Evolutionary conservation across 2,113 vertebrate genomes (phyloP), one percentile per base, ranked within the genome.

Genomic region (Antechinus flavipes): DNA sequence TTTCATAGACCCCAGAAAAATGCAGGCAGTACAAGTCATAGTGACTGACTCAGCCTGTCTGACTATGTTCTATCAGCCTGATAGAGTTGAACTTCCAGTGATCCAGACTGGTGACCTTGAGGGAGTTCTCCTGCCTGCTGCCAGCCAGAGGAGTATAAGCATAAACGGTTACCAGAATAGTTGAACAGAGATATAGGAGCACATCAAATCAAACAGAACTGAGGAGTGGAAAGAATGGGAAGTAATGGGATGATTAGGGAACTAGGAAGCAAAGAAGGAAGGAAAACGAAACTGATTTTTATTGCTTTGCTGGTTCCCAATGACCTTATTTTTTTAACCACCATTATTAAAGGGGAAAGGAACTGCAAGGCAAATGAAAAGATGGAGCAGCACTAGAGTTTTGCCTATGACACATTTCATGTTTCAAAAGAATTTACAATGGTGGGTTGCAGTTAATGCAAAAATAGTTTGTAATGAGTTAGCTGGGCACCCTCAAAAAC

Each of bases 1-100:
- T 97, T 97, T 97, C 97, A 91, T 58, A 89, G 76, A 96, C 95
- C 96, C 46, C 35, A 24, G n/a, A 76, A 94, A 93, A 93, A 27
- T 93, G n/a, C 35, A 47, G 2, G 22, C 9, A 56, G 49, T 1
- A 42, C 42, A 42, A 42, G 42, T 42, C 42, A 42, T 42, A 42
- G 42, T 42, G 58, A 68, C 27, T 68, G 27, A 14, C 12, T 30
- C 30, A 35, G 30, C 58, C 11, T 5, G 12, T 3, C 30, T 68
- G 58, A 68, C 30, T 30, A 35, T 35, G 11, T 35, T 68, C 58
- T 68, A 30, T 26, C 26, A 26, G 27, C 26, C 56, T 68, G 11
- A 35, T 68, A 68, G 58, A 68, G 30, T 30, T 68, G 58, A 35
- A 68, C 4, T 68, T 16, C 27, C 58, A 68, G 58, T 61, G 11